A percentile compares a stretch with the other conserved stretches of the same genome.
Conservation (phyloP, 2,888 invertebrate genomes). For the Agrotis ipsilon region DNA sequence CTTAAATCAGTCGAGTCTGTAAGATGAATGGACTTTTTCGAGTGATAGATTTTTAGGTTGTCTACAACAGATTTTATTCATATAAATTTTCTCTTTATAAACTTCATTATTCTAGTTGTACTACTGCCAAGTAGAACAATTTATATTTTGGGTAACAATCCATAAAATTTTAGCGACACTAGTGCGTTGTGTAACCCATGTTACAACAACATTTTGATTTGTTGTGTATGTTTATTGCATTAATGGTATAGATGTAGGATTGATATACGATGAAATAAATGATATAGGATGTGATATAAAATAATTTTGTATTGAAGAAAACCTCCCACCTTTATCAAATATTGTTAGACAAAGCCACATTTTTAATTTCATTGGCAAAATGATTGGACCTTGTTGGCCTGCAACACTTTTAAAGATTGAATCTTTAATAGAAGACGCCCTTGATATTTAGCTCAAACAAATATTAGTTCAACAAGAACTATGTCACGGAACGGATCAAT, state of each 20-base stretch:
- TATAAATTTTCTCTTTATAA: too few species aligned
- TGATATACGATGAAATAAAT: too few species aligned
- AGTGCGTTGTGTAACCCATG: constrained; percentile 1
- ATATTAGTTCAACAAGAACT: constrained; percentile 34
- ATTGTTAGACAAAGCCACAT: neutral
- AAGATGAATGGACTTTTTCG: constrained; percentile 1
- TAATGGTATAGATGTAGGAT: neutral
- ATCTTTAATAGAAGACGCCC: constrained; percentile 17
- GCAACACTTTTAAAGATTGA: constrained; percentile 1
- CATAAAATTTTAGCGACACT: constrained; percentile 4
- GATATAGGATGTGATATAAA: too few species aligned
- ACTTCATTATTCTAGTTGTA: neutral
- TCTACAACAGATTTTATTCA: too few species aligned
- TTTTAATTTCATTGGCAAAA: neutral
- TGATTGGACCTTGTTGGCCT: neutral
- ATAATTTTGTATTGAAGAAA: neutral
- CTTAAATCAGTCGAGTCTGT: constrained; percentile 16
- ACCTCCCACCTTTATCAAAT: neutral
- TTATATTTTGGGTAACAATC: constrained; percentile 25
- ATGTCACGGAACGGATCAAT: constrained; percentile 48
- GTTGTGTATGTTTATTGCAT: constrained; percentile 11
- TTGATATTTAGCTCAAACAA: constrained; percentile 50
- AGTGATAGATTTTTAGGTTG: constrained; percentile 20
- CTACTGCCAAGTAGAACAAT: constrained; percentile 19
- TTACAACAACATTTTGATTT: neutral